Conservation (phyloP, 2,113 vertebrate genomes). For the Limnothrissa miodon region DNA sequence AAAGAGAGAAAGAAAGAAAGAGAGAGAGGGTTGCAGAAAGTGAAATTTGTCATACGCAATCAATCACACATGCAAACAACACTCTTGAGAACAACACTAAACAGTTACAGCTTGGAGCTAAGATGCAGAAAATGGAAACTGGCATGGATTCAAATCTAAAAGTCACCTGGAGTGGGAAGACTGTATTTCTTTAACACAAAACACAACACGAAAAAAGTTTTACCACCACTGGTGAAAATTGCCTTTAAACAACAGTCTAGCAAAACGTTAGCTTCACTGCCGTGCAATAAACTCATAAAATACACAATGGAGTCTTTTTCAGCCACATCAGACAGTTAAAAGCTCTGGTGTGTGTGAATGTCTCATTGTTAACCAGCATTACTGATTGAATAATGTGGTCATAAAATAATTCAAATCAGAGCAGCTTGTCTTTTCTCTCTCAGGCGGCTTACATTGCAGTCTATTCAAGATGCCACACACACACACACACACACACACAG, state of each 20-base stretch:
- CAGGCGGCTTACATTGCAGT: not conserved
- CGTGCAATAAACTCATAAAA: slow-evolving; percentile 1
- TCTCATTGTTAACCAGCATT: slow-evolving; percentile 46
- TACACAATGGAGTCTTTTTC: not conserved
- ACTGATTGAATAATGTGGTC: not conserved
- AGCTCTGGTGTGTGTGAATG: not conserved
- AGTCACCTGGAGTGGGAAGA: not conserved
- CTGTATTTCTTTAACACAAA: not conserved
- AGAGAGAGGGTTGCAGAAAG: slow-evolving; percentile 1
- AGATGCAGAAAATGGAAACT: not conserved
- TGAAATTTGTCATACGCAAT: not conserved
- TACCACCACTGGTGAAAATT: slow-evolving; percentile 33
- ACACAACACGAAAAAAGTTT: not conserved
- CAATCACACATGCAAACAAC: not conserved
- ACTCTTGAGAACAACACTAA: not conserved
- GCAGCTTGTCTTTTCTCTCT: not conserved
- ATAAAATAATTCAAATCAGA: not conserved
- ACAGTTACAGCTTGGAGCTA: not conserved
- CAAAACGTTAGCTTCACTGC: not conserved
- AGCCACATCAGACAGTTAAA: not conserved
- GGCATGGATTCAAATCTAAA: not conserved
- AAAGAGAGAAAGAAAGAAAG: not conserved
- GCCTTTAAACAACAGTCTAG: slow-evolving; percentile 52
- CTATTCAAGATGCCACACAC: not conserved
- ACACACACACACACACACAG: not conserved